These are phyloP conservation scores for Poecile montanus DNA, from an alignment of 2,797 vertebrate genomes.

Conservation along the genomic window DNA sequence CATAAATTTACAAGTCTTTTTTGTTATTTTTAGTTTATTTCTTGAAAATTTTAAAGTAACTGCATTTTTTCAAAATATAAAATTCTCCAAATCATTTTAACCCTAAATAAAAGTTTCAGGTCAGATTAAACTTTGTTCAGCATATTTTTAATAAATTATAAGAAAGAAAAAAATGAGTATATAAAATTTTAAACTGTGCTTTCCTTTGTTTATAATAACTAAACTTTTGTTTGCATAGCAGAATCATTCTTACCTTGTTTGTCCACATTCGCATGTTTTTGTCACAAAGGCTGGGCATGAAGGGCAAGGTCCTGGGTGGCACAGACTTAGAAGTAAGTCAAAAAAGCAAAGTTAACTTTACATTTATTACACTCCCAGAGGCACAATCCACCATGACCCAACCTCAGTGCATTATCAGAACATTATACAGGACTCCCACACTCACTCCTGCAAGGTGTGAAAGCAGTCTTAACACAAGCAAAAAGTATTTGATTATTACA, in stretches of 20 bases:
- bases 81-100: neutral
- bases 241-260: constrained; percentile 84
- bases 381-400: neutral
- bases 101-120: neutral
- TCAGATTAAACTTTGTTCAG: neutral
- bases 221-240: neutral
- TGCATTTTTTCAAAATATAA: neutral
- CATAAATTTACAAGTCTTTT: neutral
- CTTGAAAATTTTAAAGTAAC: neutral
- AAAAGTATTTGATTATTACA: neutral
- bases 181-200: neutral
- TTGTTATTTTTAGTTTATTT: neutral
- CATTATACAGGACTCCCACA: neutral
- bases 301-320: constrained; percentile 97
- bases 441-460: neutral
- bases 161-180: neutral
- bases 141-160: neutral
- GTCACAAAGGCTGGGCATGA: constrained; percentile 93
- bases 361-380: neutral
- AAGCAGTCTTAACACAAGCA: neutral
- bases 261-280: constrained; percentile 92
- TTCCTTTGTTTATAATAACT: neutral
- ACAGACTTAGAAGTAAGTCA: constrained; percentile 81
- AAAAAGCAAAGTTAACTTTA: neutral
- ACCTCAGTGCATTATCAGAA: neutral